A percentile compares a stretch with the other conserved stretches of the same genome.
phyloP scores from a whole-genome alignment of 2,113 vertebrate species.

The Cyrtonyx montezumae region DNA sequence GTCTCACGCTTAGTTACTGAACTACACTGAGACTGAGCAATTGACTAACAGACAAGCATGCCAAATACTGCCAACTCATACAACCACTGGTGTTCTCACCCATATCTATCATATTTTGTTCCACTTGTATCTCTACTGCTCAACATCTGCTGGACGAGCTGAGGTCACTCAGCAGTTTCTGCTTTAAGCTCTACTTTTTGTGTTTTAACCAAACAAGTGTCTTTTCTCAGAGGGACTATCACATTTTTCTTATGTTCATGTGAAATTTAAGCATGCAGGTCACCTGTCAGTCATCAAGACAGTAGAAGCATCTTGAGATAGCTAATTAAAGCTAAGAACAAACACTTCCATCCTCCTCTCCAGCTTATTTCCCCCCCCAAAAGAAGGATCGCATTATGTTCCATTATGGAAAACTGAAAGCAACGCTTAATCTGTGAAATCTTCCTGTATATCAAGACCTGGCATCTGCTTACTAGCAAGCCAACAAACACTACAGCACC shows the following conservation, averaged over 20 bases:
- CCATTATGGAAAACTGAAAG: constrained; percentile 26
- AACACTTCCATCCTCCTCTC: constrained; percentile 64
- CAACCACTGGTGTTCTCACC: background rate
- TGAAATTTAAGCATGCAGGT: constrained; percentile 50
- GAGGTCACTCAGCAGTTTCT: background rate
- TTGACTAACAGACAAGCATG: background rate
- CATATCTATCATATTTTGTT: background rate
- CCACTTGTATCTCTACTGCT: background rate
- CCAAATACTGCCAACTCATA: background rate
- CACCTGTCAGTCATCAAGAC: constrained; percentile 43
- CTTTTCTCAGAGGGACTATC: background rate
- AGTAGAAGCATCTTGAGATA: constrained; percentile 42
- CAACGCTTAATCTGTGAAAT: constrained; percentile 33
- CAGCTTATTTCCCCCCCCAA: constrained; percentile 51
- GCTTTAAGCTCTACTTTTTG: background rate
- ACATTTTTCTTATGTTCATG: constrained; percentile 4
- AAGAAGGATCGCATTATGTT: constrained; percentile 52
- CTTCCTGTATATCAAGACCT: background rate
- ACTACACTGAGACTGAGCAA: background rate
- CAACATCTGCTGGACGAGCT: background rate
- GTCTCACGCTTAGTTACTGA: background rate
- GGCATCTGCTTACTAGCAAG: constrained; percentile 20
- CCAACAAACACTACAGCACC: background rate
- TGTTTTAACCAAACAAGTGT: background rate
- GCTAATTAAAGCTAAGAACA: constrained; percentile 66